Evolutionary conservation across 2,797 vertebrate species (phyloP), one percentile per base, ranked within the genome.

Genomic region (Coccyzus lansbergi): DNA sequence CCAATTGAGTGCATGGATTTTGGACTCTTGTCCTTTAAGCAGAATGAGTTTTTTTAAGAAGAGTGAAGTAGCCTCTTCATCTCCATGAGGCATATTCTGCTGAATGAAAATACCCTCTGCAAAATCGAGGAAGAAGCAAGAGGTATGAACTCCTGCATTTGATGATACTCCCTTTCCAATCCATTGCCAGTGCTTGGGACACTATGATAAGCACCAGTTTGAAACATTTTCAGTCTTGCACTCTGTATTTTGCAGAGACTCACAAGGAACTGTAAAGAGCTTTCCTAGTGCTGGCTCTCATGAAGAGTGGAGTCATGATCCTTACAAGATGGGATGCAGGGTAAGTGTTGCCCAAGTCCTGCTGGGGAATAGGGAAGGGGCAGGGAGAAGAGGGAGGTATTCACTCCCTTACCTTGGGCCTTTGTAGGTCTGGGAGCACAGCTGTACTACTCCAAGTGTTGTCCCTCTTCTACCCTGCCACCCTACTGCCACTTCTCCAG

Each of bases 11-110:
- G 46, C 56, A 40, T 86, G 60, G 70, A 80, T 67, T 96, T 94
- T 79, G 59, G 80, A 86, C 63, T 88, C 49, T 38, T 53, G 44
- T 88, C 56, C 70, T 94, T 86, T 84, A 84, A 82, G 29, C 31
- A 88, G 59, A 91, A 90, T 55, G 70, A 65, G 14, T 68, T 90
- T 87, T 91, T 79, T 88, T 3, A 80, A 88, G 36, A 59, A 29
- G 13, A 60, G 26, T 79, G 70, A 83, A 83, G 60, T 88, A 51
- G 67, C 36, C 49, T 90, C 40, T 64, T 95, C 56, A 48, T 78
- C 71, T 86, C 33, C 46, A 40, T 60, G 56, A 84, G 15, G 20
- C 59, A n/a, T 58, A 67, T 29, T 80, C 49, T 68, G 25, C 67
- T 83, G 52, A 92, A 89, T 80, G 21, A 83, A 88, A 90, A 79